Base-by-base conservation (phyloP, 2,797 vertebrate genomes). In the Erpetoichthys calabaricus region DNA sequence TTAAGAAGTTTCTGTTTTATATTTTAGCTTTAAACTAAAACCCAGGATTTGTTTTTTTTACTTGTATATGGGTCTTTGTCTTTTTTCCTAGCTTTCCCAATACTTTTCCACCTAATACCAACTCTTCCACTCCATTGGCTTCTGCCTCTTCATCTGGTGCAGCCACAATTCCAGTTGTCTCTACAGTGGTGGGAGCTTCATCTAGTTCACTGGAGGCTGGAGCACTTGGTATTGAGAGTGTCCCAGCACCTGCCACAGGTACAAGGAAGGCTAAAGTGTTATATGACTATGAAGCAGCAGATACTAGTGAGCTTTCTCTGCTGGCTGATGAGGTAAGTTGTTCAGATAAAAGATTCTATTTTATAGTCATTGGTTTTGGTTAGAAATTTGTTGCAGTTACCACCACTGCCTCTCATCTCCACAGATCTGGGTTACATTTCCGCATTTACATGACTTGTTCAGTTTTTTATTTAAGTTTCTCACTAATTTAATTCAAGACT, bases 221-320 rank as follows among this genome's bases (percentile, higher is more conserved):
- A 9, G 71, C 74, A 1, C 84, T 95, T 65, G 82, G 83, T 67
- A 88, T 92, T 3, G 86, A 81, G 2, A 92, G 94, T 45, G 91
- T 90, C 54, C 88, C 87, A 25, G 86, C 90, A 0, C 89, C 91
- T 0, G 82, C 89, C 56, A 90, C 90, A 0, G 93, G 94, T 51
- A 94, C 91, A 0, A 86, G 94, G 42, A 91, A 86, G 62, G 94
- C 92, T 65, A 86, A 89, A 59, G 94, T 95, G 55, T 87, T 97
- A 43, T 97, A 95, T 0, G 91, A 96, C 71, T 97, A 97, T 0
- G 89, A 94, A 51, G 91, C 92, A 0, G 90, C 90, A 0, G 94
- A 97, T 74, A 93, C 88, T 74, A 94, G 80, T 0, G 94, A 97
- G 74, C 86, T 97, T 61, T 88, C 90, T 0, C 86, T 97, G 3